These are phyloP conservation scores for Sebastes nivosus DNA, from an alignment of 2,797 vertebrate genomes.

Conservation along the genomic window DNA sequence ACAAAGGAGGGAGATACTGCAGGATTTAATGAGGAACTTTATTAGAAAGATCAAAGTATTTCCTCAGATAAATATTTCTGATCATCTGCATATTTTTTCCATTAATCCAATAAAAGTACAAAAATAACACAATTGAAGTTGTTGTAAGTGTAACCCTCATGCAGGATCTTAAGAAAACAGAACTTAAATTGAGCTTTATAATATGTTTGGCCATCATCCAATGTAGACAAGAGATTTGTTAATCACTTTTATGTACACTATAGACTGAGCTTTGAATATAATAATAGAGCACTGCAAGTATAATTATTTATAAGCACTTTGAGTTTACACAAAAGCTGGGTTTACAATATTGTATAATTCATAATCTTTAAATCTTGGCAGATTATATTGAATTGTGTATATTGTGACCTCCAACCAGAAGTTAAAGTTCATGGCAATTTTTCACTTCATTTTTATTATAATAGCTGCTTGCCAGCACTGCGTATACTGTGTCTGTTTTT, in stretches of 20 bases:
- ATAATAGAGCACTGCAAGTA: constrained; percentile 15
- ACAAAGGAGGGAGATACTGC: neutral
- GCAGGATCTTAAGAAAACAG: neutral
- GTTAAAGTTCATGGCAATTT: neutral
- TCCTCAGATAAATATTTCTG: neutral
- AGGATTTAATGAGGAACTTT: neutral
- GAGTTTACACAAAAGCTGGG: neutral
- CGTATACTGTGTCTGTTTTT: neutral
- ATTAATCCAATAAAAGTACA: neutral
- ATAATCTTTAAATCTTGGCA: neutral
- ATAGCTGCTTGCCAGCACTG: neutral
- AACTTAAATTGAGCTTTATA: constrained; percentile 5
- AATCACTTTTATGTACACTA: neutral
- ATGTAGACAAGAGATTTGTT: constrained; percentile 7
- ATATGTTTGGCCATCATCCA: neutral
- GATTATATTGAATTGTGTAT: neutral
- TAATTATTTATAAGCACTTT: constrained; percentile 3
- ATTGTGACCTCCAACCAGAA: neutral
- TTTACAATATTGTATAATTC: neutral
- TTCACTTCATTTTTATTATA: neutral
- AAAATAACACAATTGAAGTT: neutral
- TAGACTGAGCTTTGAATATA: constrained; percentile 1
- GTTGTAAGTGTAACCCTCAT: neutral
- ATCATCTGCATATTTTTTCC: neutral
- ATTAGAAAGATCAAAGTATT: neutral